phyloP scores from a whole-genome alignment of 2,888 invertebrate genomes.

The Nephrotoma appendiculata region DNA sequence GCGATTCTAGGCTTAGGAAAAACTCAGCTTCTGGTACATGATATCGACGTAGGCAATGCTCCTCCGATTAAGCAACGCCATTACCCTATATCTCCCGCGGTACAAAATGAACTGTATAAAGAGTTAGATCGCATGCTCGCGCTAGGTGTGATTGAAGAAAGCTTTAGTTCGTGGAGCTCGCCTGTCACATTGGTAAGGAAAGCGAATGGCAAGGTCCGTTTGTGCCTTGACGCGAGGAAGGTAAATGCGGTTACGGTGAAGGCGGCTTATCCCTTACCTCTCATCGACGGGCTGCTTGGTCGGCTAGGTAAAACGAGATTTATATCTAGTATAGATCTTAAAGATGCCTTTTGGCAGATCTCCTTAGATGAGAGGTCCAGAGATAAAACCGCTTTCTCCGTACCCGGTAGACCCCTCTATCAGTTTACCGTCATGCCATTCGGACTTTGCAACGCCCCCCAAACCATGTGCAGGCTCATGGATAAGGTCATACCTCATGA shows the following conservation, averaged over 20 bases:
- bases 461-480: slow-evolving; percentile 12
- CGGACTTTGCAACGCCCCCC: too few species aligned
- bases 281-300: slow-evolving; percentile 11
- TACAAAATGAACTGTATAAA: slow-evolving; percentile 12
- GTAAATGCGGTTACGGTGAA: slow-evolving; percentile 15
- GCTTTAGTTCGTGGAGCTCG: not conserved
- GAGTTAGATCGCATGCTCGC: slow-evolving; percentile 21
- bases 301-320: too few species aligned
- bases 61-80: slow-evolving; percentile 12
- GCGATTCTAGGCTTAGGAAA: too few species aligned
- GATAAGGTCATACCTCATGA: not conserved
- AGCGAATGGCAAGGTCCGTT: slow-evolving; percentile 10
- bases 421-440: too few species aligned
- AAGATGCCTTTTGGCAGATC: too few species aligned
- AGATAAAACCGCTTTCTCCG: too few species aligned
- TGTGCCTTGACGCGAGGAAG: slow-evolving; percentile 16
- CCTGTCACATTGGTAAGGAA: slow-evolving; percentile 18
- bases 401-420: too few species aligned
- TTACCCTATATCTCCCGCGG: slow-evolving; percentile 13
- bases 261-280: slow-evolving; percentile 18
- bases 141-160: not conserved
- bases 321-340: too few species aligned
- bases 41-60: slow-evolving; percentile 13
- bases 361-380: too few species aligned
- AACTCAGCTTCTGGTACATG: slow-evolving; percentile 7